A percentile compares a stretch with the other conserved stretches of the same genome.
phyloP scores from a whole-genome alignment of 1,140 invertebrate genomes.

The Hetaerina americana region DNA sequence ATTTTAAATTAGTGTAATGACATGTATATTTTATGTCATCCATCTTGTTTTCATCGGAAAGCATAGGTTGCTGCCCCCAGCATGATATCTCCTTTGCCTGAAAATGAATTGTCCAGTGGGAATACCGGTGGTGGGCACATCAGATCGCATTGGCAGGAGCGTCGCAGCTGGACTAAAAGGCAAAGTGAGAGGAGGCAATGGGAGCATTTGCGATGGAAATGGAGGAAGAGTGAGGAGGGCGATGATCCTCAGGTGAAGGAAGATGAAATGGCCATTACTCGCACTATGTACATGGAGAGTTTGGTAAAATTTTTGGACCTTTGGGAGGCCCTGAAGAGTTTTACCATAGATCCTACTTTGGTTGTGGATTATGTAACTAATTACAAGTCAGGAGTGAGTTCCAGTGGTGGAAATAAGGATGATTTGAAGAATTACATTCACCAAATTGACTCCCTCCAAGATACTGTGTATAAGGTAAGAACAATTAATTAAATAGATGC shows the following conservation, averaged over 20 bases:
- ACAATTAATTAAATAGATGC: neutral
- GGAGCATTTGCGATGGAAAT: slow-evolving; percentile 13
- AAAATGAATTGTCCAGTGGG: slow-evolving; percentile 29
- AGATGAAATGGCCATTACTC: slow-evolving; percentile 18
- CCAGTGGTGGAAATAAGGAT: neutral
- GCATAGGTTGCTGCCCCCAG: slow-evolving; percentile 32
- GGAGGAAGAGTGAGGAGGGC: slow-evolving; percentile 11
- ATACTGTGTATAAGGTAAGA: neutral
- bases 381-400: neutral
- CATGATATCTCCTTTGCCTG: slow-evolving; percentile 44
- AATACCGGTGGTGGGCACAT: neutral
- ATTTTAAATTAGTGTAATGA: too few relatives aligned
- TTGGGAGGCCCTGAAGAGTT: neutral
- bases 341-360: neutral
- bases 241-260: slow-evolving; percentile 20
- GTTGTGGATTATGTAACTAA: neutral
- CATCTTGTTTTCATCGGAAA: neutral
- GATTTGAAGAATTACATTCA: neutral
- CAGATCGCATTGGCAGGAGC: neutral
- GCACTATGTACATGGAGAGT: neutral
- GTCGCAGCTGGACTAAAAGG: neutral
- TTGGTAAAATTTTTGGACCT: neutral
- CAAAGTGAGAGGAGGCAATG: neutral
- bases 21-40: too few relatives aligned
- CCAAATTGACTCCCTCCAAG: neutral